These are phyloP conservation scores for Diaperis boleti DNA, from an alignment of 2,888 invertebrate species.

Conservation along the genomic window DNA sequence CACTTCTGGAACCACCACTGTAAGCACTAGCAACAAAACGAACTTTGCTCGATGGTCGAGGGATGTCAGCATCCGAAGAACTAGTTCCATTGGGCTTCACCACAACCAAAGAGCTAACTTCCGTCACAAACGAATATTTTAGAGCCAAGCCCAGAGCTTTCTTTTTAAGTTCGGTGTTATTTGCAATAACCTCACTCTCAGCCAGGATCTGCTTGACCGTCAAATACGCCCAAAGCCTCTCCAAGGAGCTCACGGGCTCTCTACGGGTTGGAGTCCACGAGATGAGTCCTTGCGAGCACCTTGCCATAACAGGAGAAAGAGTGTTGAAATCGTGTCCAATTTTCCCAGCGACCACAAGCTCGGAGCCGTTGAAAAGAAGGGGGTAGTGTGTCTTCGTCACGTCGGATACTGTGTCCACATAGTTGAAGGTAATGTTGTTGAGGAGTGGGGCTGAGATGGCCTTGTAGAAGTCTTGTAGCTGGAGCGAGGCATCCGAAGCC, in stretches of 20 bases:
- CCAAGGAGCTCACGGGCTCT: conserved; percentile 56
- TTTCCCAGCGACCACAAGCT: conserved; percentile 73
- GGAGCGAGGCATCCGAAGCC: conserved; percentile 74
- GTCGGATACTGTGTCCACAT: conserved; percentile 70
- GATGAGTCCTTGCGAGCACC: too few relatives aligned
- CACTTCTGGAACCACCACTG: not conserved
- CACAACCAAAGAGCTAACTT: conserved; percentile 76
- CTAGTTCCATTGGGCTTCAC: conserved; percentile 68
- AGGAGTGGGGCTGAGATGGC: conserved; percentile 70
- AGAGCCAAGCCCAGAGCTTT: conserved; percentile 71
- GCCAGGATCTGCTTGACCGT: conserved; percentile 75
- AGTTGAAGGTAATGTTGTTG: conserved; percentile 73
- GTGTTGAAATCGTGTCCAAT: conserved; percentile 5
- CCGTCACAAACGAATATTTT: conserved; percentile 74
- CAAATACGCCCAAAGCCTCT: conserved; percentile 74
- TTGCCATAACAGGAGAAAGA: not conserved
- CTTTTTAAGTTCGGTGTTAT: conserved; percentile 63
- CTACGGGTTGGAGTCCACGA: conserved; percentile 53
- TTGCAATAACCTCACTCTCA: conserved; percentile 58
- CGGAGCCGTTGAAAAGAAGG: conserved; percentile 74
- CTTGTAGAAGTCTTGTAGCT: conserved; percentile 74
- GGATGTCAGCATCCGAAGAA: not conserved
- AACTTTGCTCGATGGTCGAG: too few relatives aligned
- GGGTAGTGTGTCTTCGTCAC: conserved; percentile 71
- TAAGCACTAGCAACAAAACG: too few relatives aligned